phyloP scores from a whole-genome alignment of 2,113 vertebrate species.

The Xenotilapia flavipinnis region DNA sequence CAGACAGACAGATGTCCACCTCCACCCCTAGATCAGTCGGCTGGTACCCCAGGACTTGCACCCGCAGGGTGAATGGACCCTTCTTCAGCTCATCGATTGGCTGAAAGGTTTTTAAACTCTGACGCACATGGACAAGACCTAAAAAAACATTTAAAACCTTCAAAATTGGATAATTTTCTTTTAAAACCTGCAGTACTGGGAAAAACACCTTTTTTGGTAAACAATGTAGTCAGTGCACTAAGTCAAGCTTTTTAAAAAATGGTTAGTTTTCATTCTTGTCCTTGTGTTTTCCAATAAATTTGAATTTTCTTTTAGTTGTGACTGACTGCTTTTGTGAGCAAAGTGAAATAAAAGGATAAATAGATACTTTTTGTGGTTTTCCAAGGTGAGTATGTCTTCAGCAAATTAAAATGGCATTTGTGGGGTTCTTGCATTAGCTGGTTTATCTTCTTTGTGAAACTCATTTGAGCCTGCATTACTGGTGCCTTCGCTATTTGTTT shows the following conservation, averaged over 20 bases:
- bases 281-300: not conserved
- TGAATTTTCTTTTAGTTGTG: not conserved
- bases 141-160: not conserved
- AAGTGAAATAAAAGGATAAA: not conserved
- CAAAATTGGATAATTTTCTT: not conserved
- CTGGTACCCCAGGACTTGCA: slow-evolving; percentile 42
- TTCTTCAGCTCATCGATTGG: slow-evolving; percentile 70
- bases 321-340: not conserved
- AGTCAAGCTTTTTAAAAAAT: not conserved
- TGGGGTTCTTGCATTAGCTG: not conserved
- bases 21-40: slow-evolving; percentile 45
- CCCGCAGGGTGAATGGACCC: slow-evolving; percentile 52
- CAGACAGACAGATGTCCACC: slow-evolving; percentile 58
- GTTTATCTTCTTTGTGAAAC: not conserved
- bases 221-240: not conserved
- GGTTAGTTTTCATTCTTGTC: not conserved
- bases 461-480: not conserved
- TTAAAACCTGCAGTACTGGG: not conserved
- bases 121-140: slow-evolving; percentile 52
- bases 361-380: not conserved
- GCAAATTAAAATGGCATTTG: not conserved
- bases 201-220: not conserved
- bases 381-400: not conserved
- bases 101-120: slow-evolving; percentile 51
- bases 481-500: not conserved